Evolutionary conservation across 2,113 vertebrate genomes (phyloP), one percentile per base, ranked within the genome.

Genomic region (Micromys minutus): DNA sequence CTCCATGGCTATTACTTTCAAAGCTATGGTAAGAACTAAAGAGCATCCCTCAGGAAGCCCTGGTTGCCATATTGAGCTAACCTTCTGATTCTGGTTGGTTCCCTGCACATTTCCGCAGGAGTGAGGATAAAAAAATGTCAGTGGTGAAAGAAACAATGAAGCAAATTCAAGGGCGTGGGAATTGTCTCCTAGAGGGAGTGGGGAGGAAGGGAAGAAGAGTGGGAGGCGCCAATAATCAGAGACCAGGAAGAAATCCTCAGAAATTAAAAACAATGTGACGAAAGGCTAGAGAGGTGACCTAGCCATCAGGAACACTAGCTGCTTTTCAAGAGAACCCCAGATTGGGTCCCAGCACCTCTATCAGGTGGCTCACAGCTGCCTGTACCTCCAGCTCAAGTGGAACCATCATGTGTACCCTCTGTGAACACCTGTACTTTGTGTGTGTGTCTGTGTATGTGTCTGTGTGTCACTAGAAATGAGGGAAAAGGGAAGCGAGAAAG

Each of bases 401-500:
- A 15, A n/a, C 69, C 69, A n/a, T 34, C 29, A 34, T 67, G 12
- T n/a, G 15, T 71, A 8, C 17, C 7, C 67, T n/a, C 36, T 71
- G 67, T 71, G 67, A 36, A 71, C 5, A 42, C 24, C 24, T 83
- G 57, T 13, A 5, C 15, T 17, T 42, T 52, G 50, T 52, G 50
- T 5, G 50, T 52, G 11, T 52, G 50, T n/a, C n/a, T n/a, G n/a
- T n/a, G n/a, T n/a, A n/a, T n/a, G n/a, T n/a, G n/a, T n/a, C n/a
- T n/a, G n/a, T n/a, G n/a, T n/a, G n/a, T n/a, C 55, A 75, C 19
- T 88, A 80, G 52, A 89, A 87, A 91, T 39, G 31, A 94, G 31
- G 57, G 45, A 80, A n/a, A 42, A 45, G 47, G 42, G 91, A 92
- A n/a, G 76, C 42, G 42, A 81, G 52, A 34, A 42, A 85, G 76